phyloP scores from a whole-genome alignment of 2,888 invertebrate genomes.

The Sinelater perroti region DNA sequence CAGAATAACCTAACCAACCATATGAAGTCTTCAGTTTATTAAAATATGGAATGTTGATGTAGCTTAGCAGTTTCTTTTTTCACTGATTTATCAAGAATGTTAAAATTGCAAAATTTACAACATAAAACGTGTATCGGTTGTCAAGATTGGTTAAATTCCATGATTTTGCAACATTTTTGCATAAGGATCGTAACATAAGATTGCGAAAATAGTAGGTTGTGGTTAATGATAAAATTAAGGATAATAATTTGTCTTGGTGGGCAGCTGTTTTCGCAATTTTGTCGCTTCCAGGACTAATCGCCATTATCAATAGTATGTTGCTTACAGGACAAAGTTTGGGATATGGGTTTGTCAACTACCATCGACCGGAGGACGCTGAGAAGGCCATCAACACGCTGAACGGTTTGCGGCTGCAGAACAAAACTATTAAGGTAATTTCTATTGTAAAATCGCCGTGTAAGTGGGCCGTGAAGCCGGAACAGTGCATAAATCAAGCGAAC shows the following conservation, averaged over 20 bases:
- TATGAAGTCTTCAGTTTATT: no score
- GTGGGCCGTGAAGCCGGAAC: no score
- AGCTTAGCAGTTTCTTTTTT: no score
- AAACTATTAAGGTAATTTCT: slow-evolving; percentile 93
- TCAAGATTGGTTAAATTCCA: slow-evolving; percentile 4
- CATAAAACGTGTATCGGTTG: not conserved
- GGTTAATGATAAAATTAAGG: no score
- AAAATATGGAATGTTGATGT: no score
- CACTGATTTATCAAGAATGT: no score
- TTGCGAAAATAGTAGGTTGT: no score
- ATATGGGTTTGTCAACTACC: slow-evolving; percentile 99
- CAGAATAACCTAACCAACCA: no score
- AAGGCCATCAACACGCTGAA: slow-evolving; percentile 98
- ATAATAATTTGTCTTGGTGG: slow-evolving; percentile 40
- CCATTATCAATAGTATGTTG: slow-evolving; percentile 62
- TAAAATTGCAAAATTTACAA: no score
- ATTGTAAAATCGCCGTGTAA: no score
- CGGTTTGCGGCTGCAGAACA: slow-evolving; percentile 97
- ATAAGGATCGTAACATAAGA: slow-evolving; percentile 33
- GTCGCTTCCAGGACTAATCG: slow-evolving; percentile 58
- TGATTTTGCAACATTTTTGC: slow-evolving; percentile 14
- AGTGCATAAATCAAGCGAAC: no score
- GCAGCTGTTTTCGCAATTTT: slow-evolving; percentile 48
- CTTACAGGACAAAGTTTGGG: slow-evolving; percentile 95
- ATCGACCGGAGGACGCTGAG: slow-evolving; percentile 96